Base-by-base conservation (phyloP, 2,113 vertebrate genomes). In the Sisor rabdophorus region DNA sequence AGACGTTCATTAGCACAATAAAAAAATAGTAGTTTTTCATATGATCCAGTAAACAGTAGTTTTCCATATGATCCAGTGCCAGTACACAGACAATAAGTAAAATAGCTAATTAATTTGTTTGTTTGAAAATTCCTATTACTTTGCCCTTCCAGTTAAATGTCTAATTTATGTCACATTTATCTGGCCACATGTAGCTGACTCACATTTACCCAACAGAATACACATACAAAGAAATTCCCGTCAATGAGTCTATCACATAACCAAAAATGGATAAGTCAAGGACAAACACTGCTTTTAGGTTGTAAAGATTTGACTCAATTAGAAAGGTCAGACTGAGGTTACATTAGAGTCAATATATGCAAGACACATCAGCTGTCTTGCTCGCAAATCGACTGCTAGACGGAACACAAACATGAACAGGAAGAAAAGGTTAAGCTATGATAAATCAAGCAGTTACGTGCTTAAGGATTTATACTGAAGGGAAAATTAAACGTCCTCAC, bases 271-370 rank as follows among this genome's bases (percentile, higher is more conserved):
- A 67, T 13, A 40, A 19, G 68, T 6, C 12, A 58, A 30, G 17
- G 16, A 48, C 26, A 48, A 19, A 59, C 40, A 59, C 32, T 8
- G 24, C 47, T 26, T 22, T 5, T 15, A 22, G 30, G 44, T 0
- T 15, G 17, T 20, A 8, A 2, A 67, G 2, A 15, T 47, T 36
- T 55, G 53, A 44, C 64, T 59, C 15, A 13, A 75, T 20, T 16
- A 76, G 53, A 40, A 20, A 52, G 55, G 40, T 59, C 75, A 77
- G 54, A 22, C 22, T 69, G 36, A 32, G 64, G 22, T 22, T 40
- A 30, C 52, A 61, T 52, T 59, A 76, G 24, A 81, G 47, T 73
- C 61, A 76, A 71, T 48, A 28, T 70, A n/a, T n/a, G n/a, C n/a
- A n/a, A n/a, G n/a, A n/a, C n/a, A 65, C 73, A 54, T 77, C 16